phyloP scores from a whole-genome alignment of 2,113 vertebrate genomes.

The Asarcornis scutulata region DNA sequence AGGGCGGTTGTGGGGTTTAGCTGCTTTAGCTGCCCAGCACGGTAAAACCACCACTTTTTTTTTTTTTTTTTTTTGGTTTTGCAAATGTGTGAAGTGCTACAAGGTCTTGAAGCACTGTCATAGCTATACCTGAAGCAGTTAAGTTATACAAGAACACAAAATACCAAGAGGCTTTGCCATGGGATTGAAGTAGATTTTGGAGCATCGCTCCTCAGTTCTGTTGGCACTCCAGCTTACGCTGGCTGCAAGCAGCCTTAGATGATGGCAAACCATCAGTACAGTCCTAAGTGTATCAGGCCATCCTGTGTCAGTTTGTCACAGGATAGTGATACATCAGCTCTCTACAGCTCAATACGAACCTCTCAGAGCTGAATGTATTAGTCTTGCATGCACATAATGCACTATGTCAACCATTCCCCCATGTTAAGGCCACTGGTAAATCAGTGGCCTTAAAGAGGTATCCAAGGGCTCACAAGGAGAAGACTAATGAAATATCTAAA shows the following conservation, averaged over 20 bases:
- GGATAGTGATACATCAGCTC: background rate
- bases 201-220: background rate
- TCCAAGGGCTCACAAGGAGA: background rate
- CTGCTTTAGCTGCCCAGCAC: too few relatives aligned
- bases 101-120: background rate
- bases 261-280: accelerated
- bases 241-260: background rate
- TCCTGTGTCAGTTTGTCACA: accelerated
- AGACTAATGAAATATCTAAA: background rate
- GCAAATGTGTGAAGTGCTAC: background rate
- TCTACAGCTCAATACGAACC: background rate
- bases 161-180: background rate
- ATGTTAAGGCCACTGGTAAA: background rate
- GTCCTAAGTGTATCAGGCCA: background rate
- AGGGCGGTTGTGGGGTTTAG: too few relatives aligned
- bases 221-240: background rate
- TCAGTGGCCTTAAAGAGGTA: background rate
- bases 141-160: background rate
- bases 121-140: background rate
- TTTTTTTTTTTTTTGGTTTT: background rate
- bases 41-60: background rate
- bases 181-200: background rate
- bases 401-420: background rate
- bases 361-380: background rate
- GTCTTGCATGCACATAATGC: background rate